A percentile compares a stretch with the other conserved stretches of the same genome.
Evolutionary conservation across 2,113 vertebrate species (phyloP).

Genomic region (Australoheros scitulus): DNA sequence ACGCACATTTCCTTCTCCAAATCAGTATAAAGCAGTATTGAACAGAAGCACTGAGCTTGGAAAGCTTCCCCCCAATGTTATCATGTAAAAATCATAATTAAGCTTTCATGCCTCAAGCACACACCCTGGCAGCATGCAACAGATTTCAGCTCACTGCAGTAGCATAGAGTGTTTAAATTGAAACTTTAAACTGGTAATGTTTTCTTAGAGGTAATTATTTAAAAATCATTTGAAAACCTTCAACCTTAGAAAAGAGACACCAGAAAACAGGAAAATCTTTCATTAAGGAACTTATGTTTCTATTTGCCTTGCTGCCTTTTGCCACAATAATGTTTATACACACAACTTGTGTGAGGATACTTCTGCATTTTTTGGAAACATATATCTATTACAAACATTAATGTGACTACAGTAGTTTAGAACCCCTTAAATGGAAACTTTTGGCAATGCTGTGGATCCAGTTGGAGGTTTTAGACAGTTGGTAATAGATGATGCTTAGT

Average conservation of each 20-base stretch:
- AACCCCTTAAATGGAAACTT: neutral
- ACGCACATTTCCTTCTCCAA: neutral
- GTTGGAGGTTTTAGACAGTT: neutral
- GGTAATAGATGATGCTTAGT: neutral
- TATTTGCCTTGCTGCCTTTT: neutral
- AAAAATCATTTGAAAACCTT: neutral
- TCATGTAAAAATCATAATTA: neutral
- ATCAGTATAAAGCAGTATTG: neutral
- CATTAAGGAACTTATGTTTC: neutral
- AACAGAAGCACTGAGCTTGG: neutral
- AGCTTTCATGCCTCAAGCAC: too few species aligned
- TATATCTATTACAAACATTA: neutral
- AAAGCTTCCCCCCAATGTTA: neutral
- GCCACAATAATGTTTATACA: neutral
- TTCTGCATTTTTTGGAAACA: neutral
- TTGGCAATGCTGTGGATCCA: neutral
- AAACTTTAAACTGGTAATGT: neutral
- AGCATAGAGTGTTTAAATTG: neutral
- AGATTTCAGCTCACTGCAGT: neutral
- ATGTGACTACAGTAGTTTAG: neutral
- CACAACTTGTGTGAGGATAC: neutral
- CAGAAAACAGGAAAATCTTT: neutral
- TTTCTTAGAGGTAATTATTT: neutral
- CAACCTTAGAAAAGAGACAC: neutral
- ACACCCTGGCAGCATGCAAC: too few species aligned